Evolutionary conservation across 2,113 vertebrate species (phyloP).

Genomic region (Telmatochromis brichardi): DNA sequence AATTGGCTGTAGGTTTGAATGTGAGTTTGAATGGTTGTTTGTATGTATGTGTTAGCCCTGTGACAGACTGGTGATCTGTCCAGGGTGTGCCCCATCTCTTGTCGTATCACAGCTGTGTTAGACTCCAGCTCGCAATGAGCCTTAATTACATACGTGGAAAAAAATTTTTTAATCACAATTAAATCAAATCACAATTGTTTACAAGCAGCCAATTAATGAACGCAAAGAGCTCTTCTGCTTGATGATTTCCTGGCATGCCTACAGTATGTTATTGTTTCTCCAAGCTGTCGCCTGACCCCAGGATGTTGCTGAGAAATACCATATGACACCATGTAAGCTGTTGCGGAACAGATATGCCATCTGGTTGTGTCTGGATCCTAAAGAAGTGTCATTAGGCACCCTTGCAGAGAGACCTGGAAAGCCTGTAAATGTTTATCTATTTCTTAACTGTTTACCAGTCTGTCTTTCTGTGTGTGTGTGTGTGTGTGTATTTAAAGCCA

Average conservation of each 20-base stretch:
- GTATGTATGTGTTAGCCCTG: not conserved
- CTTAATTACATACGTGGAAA: not conserved
- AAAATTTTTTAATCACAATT: accelerated
- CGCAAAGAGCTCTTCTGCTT: not conserved
- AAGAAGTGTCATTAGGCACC: not conserved
- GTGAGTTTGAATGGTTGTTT: not conserved
- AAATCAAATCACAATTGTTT: not conserved
- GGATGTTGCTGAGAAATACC: not conserved
- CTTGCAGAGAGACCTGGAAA: not conserved
- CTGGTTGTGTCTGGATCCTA: not conserved
- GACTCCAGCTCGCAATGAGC: not conserved
- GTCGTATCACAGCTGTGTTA: not conserved
- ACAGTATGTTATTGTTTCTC: not conserved
- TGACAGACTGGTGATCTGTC: not conserved
- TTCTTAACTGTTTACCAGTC: not conserved
- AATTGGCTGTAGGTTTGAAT: not conserved
- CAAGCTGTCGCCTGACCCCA: not conserved
- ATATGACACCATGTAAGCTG: not conserved
- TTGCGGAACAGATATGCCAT: not conserved
- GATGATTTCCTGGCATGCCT: not conserved
- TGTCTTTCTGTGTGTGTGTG: not conserved
- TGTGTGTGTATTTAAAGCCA: not conserved
- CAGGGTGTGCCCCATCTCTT: not conserved
- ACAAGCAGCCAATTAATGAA: not conserved
- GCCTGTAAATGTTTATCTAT: not conserved